phyloP scores from a whole-genome alignment of 2,888 invertebrate genomes.

The Acleris holmiana region DNA sequence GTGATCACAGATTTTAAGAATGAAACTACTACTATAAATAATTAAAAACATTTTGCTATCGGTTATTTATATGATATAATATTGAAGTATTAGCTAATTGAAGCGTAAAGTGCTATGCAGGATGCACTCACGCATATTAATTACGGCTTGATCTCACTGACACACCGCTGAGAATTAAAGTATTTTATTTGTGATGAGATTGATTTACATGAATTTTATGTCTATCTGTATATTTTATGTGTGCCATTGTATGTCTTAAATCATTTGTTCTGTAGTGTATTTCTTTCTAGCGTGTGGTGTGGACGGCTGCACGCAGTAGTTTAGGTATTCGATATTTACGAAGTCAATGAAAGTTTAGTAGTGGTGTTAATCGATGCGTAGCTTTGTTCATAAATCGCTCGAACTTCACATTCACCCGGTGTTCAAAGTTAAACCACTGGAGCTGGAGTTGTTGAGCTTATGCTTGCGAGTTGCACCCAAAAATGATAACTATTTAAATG shows the following conservation, averaged over 20 bases:
- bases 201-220: background rate
- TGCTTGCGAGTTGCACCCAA: slow-evolving; percentile 10
- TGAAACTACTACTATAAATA: too few relatives aligned
- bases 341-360: slow-evolving; percentile 57
- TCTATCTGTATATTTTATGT: background rate
- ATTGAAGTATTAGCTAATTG: too few relatives aligned
- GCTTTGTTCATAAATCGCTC: slow-evolving; percentile 29
- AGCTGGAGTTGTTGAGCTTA: slow-evolving; percentile 18
- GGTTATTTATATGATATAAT: too few relatives aligned
- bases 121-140: too few relatives aligned
- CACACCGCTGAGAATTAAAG: too few relatives aligned
- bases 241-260: background rate
- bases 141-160: too few relatives aligned
- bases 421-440: slow-evolving; percentile 21
- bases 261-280: background rate
- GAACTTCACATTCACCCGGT: slow-evolving; percentile 15
- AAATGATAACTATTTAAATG: slow-evolving; percentile 8
- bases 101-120: too few relatives aligned
- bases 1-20: too few relatives aligned
- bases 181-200: too few relatives aligned
- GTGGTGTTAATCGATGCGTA: slow-evolving; percentile 33
- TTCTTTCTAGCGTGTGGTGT: slow-evolving; percentile 8
- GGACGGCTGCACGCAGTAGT: slow-evolving; percentile 62
- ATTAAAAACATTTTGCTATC: too few relatives aligned
- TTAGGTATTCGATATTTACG: slow-evolving; percentile 55